Evolutionary conservation across 2,888 invertebrate genomes (phyloP).

Genomic region (Caenorhabditis sp.): DNA sequence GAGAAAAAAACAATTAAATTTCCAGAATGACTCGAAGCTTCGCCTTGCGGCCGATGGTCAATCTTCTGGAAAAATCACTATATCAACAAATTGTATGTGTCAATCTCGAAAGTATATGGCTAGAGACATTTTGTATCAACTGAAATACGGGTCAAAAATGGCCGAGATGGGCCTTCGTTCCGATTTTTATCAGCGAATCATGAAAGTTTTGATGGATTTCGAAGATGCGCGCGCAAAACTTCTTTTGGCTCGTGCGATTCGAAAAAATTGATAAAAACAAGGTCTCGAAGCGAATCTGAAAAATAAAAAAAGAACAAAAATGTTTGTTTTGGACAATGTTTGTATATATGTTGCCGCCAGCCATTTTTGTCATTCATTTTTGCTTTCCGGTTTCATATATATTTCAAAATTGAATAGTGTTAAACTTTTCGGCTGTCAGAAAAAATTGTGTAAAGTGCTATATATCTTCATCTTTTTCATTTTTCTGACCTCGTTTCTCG

Average conservation of each 20-base stretch:
- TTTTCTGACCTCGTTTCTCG: background rate
- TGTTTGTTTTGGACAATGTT: conserved; percentile 1
- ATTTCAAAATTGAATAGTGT: background rate
- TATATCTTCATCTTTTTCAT: background rate
- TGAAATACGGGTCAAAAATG: conserved; percentile 52
- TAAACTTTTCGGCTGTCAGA: background rate
- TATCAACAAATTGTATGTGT: conserved; percentile 29
- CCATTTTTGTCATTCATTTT: background rate
- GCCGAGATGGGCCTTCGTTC: conserved; percentile 55
- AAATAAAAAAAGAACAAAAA: no score
- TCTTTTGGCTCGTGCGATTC: conserved; percentile 39
- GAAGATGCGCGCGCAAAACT: conserved; percentile 58
- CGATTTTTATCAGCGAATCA: conserved; percentile 59
- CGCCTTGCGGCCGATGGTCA: conserved; percentile 12
- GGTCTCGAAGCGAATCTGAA: background rate
- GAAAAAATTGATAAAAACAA: conserved; percentile 8
- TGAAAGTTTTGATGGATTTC: conserved; percentile 61
- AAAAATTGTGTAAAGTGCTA: background rate
- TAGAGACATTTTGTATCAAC: conserved; percentile 42
- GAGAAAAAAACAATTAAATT: no score
- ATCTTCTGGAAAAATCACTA: conserved; percentile 41
- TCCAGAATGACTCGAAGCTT: conserved; percentile 8
- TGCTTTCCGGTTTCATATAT: background rate
- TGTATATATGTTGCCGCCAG: background rate
- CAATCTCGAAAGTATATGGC: conserved; percentile 52